These are phyloP conservation scores for Neostethus bicornis DNA, from an alignment of 2,797 vertebrate genomes.

Conservation along the genomic window DNA sequence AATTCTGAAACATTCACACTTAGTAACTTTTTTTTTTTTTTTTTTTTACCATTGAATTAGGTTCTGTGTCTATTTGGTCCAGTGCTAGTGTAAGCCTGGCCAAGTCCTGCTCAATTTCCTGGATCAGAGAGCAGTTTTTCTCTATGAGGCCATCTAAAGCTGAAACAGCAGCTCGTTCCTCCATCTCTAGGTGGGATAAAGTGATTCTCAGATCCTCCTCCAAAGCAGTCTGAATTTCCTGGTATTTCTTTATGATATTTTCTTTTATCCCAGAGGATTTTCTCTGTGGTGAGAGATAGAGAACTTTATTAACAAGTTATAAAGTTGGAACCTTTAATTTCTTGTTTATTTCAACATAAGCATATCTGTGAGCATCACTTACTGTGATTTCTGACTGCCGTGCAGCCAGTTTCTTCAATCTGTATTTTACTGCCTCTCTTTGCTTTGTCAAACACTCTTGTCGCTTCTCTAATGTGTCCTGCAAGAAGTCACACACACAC, in stretches of 20 bases:
- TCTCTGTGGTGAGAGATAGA: constrained; percentile 62
- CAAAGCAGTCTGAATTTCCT: constrained; percentile 77
- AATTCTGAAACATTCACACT: neutral
- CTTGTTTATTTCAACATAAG: neutral
- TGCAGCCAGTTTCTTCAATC: constrained; percentile 77
- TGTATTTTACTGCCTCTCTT: constrained; percentile 74
- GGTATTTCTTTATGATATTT: constrained; percentile 73
- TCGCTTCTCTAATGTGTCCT: constrained; percentile 72
- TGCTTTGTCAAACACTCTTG: constrained; percentile 74
- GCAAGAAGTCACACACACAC: constrained; percentile 39
- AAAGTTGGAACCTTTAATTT: neutral
- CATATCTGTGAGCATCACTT: constrained; percentile 33
- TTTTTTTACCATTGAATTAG: constrained; percentile 53
- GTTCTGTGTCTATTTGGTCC: constrained; percentile 40
- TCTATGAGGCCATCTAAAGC: constrained; percentile 75
- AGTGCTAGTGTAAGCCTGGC: constrained; percentile 56
- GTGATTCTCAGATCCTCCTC: constrained; percentile 78
- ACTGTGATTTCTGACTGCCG: constrained; percentile 78
- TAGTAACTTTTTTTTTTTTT: neutral
- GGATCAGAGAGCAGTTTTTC: constrained; percentile 74
- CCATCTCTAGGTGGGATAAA: constrained; percentile 78
- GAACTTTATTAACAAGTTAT: constrained; percentile 22
- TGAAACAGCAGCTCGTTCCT: constrained; percentile 73
- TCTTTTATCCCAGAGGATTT: constrained; percentile 74
- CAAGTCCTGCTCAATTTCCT: constrained; percentile 78